Evolutionary conservation across 2,888 invertebrate genomes (phyloP).

Genomic region (Melanotus villosus): DNA sequence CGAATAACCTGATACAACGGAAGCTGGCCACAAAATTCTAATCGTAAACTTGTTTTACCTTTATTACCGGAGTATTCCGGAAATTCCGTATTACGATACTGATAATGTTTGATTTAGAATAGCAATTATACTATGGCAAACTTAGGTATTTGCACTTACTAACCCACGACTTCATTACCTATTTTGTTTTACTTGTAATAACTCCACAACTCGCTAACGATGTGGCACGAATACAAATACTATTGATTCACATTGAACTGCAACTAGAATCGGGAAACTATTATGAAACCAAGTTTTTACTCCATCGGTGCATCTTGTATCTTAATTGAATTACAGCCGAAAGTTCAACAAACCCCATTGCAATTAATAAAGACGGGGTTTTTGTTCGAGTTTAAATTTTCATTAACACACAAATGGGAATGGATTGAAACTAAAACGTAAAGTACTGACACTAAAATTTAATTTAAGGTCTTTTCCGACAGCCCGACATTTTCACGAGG

Average conservation of each 20-base stretch:
- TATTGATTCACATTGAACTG: too few relatives aligned
- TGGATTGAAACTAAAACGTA: neutral
- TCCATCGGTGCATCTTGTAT: too few relatives aligned
- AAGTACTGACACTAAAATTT: constrained; percentile 6
- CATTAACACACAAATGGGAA: neutral
- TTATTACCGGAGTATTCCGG: neutral
- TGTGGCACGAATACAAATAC: too few relatives aligned
- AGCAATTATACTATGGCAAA: neutral
- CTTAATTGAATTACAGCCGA: too few relatives aligned
- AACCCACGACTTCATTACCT: neutral
- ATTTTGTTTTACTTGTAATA: neutral
- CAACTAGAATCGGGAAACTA: too few relatives aligned
- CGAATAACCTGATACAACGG: too few relatives aligned
- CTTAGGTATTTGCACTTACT: neutral
- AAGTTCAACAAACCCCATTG: too few relatives aligned
- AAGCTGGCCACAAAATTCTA: neutral
- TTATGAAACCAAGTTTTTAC: too few relatives aligned
- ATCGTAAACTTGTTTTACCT: neutral
- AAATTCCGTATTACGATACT: neutral
- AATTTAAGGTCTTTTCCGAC: constrained; percentile 7
- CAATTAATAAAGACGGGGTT: neutral
- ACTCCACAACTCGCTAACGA: too few relatives aligned
- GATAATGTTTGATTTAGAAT: constrained; percentile 17
- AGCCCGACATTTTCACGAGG: neutral
- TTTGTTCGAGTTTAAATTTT: neutral